Base-by-base conservation (phyloP, 1,140 invertebrate species). In the Anastrepha ludens region DNA sequence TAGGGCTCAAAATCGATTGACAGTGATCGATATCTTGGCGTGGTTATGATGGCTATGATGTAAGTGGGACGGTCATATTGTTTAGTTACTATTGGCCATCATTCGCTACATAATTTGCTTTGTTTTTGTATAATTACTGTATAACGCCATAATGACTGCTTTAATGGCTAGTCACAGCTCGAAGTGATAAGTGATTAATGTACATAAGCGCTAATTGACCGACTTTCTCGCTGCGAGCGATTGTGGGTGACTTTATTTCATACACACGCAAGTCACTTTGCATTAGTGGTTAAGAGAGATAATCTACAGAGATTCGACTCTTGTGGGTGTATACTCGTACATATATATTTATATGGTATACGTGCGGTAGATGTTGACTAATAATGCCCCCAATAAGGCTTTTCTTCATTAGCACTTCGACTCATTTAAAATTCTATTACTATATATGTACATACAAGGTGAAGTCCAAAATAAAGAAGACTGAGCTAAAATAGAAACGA, bases 1-100 rank as follows among this genome's bases (percentile, higher is more conserved):
- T 11, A n/a, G 9, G n/a, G 74, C 17, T 81, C n/a, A n/a, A 20
- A 81, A 81, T 81, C 41, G 55, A 81, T 81, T 81, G 74, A 81
- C 44, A 81, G 17, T 81, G 50, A 81, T 81, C 74, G 74, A 81
- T 81, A 55, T 29, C 29, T 29, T 29, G 29, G 29, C 29, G 29
- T 29, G 29, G 29, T 29, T 29, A 29, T 29, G 44, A 29, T 20
- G n/a, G 47, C 7, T 74, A 47, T 47, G 29, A 6, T 74, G 17
- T 58, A 47, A 55, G 44, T 17, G 44, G 11, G 6, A 9, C 8
- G 64, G 64, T 7, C 15, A 5, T 67, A 67, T 7, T 50, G 47
- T 55, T 2, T 17, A 55, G n/a, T 81, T 17, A 81, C 20, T 20
- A 4, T 55, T 13, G 17, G 17, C 15, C 74, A 7, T 74, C 41